Base-by-base conservation (phyloP, 2,113 vertebrate genomes). In the Sylvietta virens region DNA sequence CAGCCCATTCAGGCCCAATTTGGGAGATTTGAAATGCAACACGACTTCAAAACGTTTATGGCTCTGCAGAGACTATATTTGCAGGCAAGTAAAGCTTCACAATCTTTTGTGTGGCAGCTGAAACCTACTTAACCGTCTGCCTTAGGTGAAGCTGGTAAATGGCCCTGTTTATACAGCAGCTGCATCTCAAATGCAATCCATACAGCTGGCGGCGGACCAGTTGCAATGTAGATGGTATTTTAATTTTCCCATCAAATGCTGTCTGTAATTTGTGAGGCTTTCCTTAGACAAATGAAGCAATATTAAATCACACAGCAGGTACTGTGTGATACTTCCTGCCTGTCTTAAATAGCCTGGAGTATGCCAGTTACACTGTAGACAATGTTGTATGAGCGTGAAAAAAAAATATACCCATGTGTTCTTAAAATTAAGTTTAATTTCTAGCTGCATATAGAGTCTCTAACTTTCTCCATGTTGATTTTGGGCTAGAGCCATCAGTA, bases 111-210 rank as follows among this genome's bases (percentile, higher is more conserved):
- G 90, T 95, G 71, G 93, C 90, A 92, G 89, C 91, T 96, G 93
- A 96, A 95, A 91, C 91, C 91, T 76, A 65, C 94, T 96, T 92
- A 92, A 79, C 87, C 0, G 39, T 77, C 76, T 96, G 91, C 94
- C 95, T 90, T 81, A 95, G 94, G 94, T 97, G 88, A 89, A 95
- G 82, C 86, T 95, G 92, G 93, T 88, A 94, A 94, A 94, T 88
- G 71, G 67, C 69, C 95, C 92, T 92, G 86, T 81, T 96, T 94
- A 64, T 92, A 72, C 77, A 91, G 88, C 94, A 97, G 94, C 96
- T 96, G 94, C 94, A 90, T 94, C 95, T 90, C 92, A 88, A 92
- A 88, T 69, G 53, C 17, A 81, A 95, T 92, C 92, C 72, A 10
- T 94, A 88, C 89, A 96, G 93, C 96, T 97, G 94, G 96, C 44